phyloP scores from a whole-genome alignment of 2,113 vertebrate genomes.

The Aspidoscelis tigris region DNA sequence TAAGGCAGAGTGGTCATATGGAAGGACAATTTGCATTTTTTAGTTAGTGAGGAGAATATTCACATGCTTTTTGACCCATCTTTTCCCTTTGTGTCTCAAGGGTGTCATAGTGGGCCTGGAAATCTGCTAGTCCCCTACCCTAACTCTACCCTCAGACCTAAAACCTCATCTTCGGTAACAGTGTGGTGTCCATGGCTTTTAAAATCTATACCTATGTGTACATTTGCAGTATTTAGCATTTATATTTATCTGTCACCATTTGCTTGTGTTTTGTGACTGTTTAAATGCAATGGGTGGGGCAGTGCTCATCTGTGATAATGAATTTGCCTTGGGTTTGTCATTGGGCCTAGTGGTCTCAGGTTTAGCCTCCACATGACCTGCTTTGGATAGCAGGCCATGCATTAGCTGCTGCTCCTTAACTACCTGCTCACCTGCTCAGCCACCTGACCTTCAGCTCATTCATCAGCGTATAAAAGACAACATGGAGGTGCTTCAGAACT shows the following conservation, averaged over 20 bases:
- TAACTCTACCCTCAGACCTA: background rate
- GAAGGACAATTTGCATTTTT: background rate
- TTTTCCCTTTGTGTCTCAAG: background rate
- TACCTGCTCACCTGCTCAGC: constrained; percentile 71
- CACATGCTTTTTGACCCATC: too few relatives aligned
- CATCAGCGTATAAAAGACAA: constrained; percentile 95
- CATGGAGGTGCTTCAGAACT: constrained; percentile 90
- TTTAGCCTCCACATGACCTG: background rate
- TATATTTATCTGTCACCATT: too few relatives aligned
- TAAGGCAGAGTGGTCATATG: background rate
- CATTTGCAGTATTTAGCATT: too few relatives aligned
- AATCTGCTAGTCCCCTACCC: background rate
- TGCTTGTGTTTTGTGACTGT: too few relatives aligned
- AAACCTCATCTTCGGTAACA: background rate
- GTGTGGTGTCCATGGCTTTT: background rate
- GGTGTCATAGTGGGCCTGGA: background rate
- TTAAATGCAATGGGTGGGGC: too few relatives aligned
- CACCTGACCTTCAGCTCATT: constrained; percentile 85
- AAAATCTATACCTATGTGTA: too few relatives aligned
- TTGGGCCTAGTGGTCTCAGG: background rate
- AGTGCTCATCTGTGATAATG: background rate
- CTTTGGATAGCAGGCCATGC: background rate
- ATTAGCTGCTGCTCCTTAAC: constrained; percentile 57
- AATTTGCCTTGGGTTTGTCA: too few relatives aligned
- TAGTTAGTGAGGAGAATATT: background rate